These are phyloP conservation scores for Carposina sasakii DNA, from an alignment of 1,140 invertebrate species.

Conservation along the genomic window DNA sequence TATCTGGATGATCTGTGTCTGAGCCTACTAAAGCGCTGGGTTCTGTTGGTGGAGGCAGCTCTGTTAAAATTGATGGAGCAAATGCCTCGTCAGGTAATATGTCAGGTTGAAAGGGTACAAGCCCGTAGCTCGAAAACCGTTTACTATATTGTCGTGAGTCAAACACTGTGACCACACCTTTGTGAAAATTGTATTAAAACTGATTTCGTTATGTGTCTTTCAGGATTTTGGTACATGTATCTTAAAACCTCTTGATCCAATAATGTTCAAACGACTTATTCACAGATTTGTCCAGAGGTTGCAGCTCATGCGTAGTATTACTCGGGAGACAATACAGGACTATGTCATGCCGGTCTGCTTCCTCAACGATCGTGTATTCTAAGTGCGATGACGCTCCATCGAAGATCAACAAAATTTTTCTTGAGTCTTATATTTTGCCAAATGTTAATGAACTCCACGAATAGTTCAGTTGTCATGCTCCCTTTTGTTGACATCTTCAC, in stretches of 20 bases:
- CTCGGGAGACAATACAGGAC: conserved; percentile 48
- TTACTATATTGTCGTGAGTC: conserved; percentile 28
- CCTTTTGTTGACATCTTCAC: conserved; percentile 4
- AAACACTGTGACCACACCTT: conserved; percentile 37
- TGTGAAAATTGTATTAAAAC: conserved; percentile 24
- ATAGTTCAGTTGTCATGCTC: conserved; percentile 3
- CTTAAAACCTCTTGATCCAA: conserved; percentile 29
- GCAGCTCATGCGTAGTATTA: conserved; percentile 56
- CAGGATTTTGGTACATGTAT: conserved; percentile 13
- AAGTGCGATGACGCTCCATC: conserved; percentile 47
- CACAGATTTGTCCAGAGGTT: conserved; percentile 43
- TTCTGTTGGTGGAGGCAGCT: too few species aligned
- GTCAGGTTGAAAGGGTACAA: conserved; percentile 32
- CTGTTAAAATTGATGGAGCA: conserved; percentile 11
- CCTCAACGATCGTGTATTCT: conserved; percentile 36
- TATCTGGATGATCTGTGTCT: too few species aligned
- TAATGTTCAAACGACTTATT: conserved; percentile 32
- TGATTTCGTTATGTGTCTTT: conserved; percentile 17
- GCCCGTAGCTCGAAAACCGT: conserved; percentile 31
- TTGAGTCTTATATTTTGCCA: conserved; percentile 10
- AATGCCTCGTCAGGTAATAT: conserved; percentile 34
- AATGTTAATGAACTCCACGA: conserved; percentile 13
- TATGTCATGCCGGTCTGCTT: conserved; percentile 38
- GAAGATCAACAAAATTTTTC: conserved; percentile 32
- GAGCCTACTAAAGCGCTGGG: too few species aligned